Base-by-base conservation (phyloP, 1,140 invertebrate species). In the Pseudomyrmex gracilis region DNA sequence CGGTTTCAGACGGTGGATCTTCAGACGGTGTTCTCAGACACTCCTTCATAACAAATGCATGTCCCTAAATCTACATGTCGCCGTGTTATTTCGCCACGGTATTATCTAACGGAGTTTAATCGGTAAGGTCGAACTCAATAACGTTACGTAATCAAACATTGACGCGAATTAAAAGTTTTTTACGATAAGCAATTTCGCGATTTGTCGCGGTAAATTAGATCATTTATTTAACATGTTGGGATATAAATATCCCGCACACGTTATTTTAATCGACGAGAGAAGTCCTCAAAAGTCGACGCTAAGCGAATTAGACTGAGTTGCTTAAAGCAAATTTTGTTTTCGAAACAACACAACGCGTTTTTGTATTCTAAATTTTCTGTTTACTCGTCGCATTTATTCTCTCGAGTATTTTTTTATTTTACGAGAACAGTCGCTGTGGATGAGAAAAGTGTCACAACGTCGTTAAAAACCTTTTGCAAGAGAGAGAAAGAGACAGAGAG, bases 41-140 rank as follows among this genome's bases (percentile, higher is more conserved):
- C 34, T 34, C 49, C 51, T 77, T 2, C 51, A 55, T 51, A 60
- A 20, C 15, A 8, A 17, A 57, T 4, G 63, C 17, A 20, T 60
- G 49, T 7, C 55, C 58, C 60, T 51, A 74, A 85, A 85, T 82
- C 73, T 86, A 34, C 76, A 86, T 73, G 22, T 12, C 10, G 51
- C 51, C 10, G n/a, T 61, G 57, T 85, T 85, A 73, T 74, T 45
- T 9, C 12, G n/a, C 7, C 22, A 43, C 61, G 3, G 13, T 49
- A 78, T 66, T n/a, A n/a, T 55, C 70, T 64, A 71, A 71, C 43
- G 22, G 34, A 57, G 43, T 63, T 71, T 43, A 63, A 55, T 58
- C 10, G 34, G 8, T 58, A 58, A 34, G 7, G 67, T 10, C 2
- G 22, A 17, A 20, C 34, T 70, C 49, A 68, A 74, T 34, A n/a